phyloP scores from a whole-genome alignment of 64 coral and sea anemone species.

The Pachyseris speciosa region DNA sequence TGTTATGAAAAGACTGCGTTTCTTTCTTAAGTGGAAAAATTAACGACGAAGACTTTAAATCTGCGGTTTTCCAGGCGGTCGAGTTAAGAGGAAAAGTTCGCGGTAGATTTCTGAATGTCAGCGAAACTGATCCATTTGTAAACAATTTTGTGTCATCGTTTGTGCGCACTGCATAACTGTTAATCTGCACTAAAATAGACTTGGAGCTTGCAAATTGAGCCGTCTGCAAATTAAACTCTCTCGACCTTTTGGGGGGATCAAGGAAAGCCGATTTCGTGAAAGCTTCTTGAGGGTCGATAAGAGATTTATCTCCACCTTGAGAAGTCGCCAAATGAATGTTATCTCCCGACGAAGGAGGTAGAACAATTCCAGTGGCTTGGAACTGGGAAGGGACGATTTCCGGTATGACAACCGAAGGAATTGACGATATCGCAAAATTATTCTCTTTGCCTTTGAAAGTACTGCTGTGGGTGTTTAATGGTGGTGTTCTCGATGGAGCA shows the following conservation, averaged over 20 bases:
- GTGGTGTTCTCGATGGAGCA: background rate
- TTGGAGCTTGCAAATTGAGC: conserved; percentile 8
- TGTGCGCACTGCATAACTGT: background rate
- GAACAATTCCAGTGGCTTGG: background rate
- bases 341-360: background rate
- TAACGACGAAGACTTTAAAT: background rate
- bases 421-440: background rate
- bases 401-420: background rate
- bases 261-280: background rate
- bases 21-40: background rate
- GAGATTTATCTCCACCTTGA: conserved; percentile 8
- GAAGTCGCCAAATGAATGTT: background rate
- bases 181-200: background rate
- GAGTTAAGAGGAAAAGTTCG: background rate
- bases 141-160: background rate
- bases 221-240: background rate
- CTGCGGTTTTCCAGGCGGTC: background rate
- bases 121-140: conserved; percentile 18
- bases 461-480: background rate
- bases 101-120: background rate
- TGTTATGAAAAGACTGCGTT: background rate
- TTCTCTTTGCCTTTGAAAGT: background rate
- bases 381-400: background rate
- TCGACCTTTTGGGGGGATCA: background rate
- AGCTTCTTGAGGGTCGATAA: background rate